A percentile compares a stretch with the other conserved stretches of the same genome.
These are phyloP conservation scores for Brevipalpus yothersi DNA, from an alignment of 1,140 invertebrate species.

Conservation along the genomic window DNA sequence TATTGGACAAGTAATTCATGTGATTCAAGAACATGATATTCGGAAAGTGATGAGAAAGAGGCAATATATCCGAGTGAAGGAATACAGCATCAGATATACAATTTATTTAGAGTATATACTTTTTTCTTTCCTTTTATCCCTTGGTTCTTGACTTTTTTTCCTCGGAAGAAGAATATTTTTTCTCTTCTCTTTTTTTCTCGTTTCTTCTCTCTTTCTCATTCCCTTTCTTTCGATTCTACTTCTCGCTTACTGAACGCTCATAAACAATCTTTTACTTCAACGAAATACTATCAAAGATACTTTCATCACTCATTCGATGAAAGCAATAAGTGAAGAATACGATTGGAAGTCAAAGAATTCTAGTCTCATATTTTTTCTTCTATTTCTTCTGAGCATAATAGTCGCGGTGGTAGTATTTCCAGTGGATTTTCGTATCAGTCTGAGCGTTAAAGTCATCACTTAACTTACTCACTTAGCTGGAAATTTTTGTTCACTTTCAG, in stretches of 20 bases:
- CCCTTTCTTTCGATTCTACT: not conserved
- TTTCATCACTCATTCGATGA: too few species aligned
- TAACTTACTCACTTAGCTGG: too few species aligned
- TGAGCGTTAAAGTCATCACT: too few species aligned
- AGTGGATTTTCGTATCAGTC: too few species aligned
- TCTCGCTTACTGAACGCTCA: not conserved
- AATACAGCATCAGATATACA: not conserved
- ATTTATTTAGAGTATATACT: not conserved
- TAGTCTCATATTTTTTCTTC: too few species aligned
- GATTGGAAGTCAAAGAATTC: too few species aligned
- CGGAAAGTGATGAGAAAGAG: not conserved
- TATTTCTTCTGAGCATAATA: too few species aligned
- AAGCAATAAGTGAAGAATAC: too few species aligned
- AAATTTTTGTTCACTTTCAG: too few species aligned
- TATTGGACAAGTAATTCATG: too few species aligned
- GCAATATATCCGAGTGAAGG: not conserved
- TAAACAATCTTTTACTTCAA: not conserved
- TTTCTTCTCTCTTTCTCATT: not conserved
- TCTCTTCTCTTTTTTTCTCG: not conserved
- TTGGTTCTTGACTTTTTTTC: not conserved
- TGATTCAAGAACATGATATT: not conserved
- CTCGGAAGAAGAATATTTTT: not conserved
- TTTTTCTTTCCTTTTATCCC: not conserved
- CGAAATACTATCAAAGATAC: too few species aligned
- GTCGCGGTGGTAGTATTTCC: too few species aligned